These are phyloP conservation scores for Bembecia ichneumoniformis DNA, from an alignment of 2,888 invertebrate species.

Conservation along the genomic window DNA sequence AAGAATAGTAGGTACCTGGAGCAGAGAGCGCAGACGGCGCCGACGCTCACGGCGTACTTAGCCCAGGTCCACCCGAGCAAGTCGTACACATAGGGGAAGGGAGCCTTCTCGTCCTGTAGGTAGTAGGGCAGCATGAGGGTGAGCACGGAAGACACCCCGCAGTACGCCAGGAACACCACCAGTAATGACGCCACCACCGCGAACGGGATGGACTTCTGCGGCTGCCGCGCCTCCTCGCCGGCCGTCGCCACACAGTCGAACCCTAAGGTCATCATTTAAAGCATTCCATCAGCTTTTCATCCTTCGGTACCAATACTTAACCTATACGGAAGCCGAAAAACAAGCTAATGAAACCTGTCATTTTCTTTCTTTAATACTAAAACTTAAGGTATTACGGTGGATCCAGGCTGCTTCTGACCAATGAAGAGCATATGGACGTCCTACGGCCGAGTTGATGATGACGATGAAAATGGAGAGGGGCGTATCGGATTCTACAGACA, in stretches of 20 bases:
- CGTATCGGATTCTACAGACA: too few relatives aligned
- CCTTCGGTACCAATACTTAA: too few relatives aligned
- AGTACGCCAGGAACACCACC: conserved; percentile 90
- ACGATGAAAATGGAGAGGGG: too few relatives aligned
- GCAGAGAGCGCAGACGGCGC: conserved; percentile 88
- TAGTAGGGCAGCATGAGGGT: conserved; percentile 91
- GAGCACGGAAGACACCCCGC: conserved; percentile 88
- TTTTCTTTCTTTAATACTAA: too few relatives aligned
- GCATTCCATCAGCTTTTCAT: too few relatives aligned
- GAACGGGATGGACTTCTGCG: conserved; percentile 90
- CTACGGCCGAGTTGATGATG: too few relatives aligned
- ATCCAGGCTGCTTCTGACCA: too few relatives aligned
- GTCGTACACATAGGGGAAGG: conserved; percentile 85
- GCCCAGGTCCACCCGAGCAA: conserved; percentile 82
- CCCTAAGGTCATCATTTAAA: conserved; percentile 67
- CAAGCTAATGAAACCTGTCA: too few relatives aligned
- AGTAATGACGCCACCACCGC: conserved; percentile 87
- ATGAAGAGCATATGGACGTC: too few relatives aligned
- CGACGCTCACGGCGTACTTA: conserved; percentile 86
- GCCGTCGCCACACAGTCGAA: conserved; percentile 93
- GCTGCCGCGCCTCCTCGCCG: conserved; percentile 93
- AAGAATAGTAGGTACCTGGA: conserved; percentile 73
- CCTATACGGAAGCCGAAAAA: too few relatives aligned
- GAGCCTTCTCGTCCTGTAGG: conserved; percentile 81
- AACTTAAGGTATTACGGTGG: too few relatives aligned